Base-by-base conservation (phyloP, 2,113 vertebrate genomes). In the Dipodomys stephensi region DNA sequence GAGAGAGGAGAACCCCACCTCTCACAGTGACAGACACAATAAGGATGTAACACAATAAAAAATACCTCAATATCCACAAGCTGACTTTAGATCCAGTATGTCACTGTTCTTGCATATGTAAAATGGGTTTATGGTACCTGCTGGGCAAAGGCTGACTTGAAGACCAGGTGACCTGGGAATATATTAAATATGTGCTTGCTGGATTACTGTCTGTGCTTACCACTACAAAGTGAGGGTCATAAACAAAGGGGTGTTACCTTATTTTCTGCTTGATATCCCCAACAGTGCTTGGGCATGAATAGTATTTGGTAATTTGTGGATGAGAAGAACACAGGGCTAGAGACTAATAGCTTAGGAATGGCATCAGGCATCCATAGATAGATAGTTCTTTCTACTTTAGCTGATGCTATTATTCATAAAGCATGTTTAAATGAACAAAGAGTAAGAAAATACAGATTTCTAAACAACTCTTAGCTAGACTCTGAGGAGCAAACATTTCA, bases 371-470 rank as follows among this genome's bases (percentile, higher is more conserved):
- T 44, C n/a, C 32, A 25, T 2, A 7, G 19, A 46, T 49, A 27
- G 53, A 20, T 71, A 77, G 2, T 65, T 83, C 32, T 93, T 25
- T n/a, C 30, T 5, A 3, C 0, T 77, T 20, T 72, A 77, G 73
- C 62, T 73, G 13, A 39, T 44, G 6, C 27, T 77, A 5, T 46
- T 74, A 74, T 53, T 81, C 71, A 62, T 64, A 5, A 90, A 62
- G 76, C 60, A 85, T 83, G 83, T 32, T n/a, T 69, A 82, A 81
- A 82, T 71, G 28, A 86, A 57, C 30, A 82, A 92, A 67, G 67
- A 83, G 27, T 90, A 32, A 65, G 62, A 79, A 93, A 87, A 91
- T 27, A 28, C 10, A 65, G 39, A 60, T 2, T 53, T 73, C n/a
- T 57, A 32, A 82, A 53, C 11, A 53, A 27, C 9, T n/a, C 22